Conservation (phyloP, 2,888 invertebrate species). For the Amblyteles armatorius region DNA sequence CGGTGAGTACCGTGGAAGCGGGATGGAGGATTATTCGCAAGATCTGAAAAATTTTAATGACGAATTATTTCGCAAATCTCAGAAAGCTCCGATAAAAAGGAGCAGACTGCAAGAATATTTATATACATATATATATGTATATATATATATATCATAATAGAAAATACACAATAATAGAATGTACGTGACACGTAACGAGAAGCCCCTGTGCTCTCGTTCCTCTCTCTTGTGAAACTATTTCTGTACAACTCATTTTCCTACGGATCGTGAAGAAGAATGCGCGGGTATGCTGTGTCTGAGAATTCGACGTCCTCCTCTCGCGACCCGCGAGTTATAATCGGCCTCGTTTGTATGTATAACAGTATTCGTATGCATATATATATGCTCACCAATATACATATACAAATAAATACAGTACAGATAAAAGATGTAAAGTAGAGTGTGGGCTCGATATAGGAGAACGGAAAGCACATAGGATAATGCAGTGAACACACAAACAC, state of each 20-base stretch:
- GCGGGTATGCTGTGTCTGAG: conserved; percentile 68
- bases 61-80: neutral
- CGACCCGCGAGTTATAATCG: conserved; percentile 69
- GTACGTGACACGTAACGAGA: conserved; percentile 34
- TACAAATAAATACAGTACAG: conserved; percentile 35
- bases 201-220: conserved; percentile 44
- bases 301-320: conserved; percentile 69
- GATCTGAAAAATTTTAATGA: neutral
- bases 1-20: too few species aligned
- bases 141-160: neutral
- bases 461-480: neutral
- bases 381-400: conserved; percentile 29
- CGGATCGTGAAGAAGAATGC: conserved; percentile 69
- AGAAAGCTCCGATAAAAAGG: neutral
- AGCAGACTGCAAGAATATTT: neutral
- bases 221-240: conserved; percentile 65
- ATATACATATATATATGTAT: neutral
- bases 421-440: conserved; percentile 1
- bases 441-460: conserved; percentile 2
- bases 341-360: conserved; percentile 61
- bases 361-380: conserved; percentile 56
- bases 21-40: neutral
- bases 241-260: conserved; percentile 70
- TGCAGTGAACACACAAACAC: neutral
- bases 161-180: conserved; percentile 21